Evolutionary conservation across 2,113 vertebrate genomes (phyloP).

Genomic region (Geococcyx californianus): DNA sequence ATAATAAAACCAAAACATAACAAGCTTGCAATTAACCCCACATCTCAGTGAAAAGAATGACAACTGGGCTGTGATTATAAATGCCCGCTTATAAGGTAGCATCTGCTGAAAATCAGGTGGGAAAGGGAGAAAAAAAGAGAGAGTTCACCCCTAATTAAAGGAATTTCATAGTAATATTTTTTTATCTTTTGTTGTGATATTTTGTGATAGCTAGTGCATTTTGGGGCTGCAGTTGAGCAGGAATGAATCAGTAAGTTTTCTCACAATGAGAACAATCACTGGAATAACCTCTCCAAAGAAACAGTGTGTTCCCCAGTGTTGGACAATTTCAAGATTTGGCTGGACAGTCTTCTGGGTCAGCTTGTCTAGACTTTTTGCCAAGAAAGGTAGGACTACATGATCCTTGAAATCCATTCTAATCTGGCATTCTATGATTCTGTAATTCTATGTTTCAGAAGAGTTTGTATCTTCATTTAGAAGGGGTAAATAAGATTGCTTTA

Average conservation of each 20-base stretch:
- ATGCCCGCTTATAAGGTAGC: rapidly evolving
- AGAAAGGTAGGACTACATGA: neutral
- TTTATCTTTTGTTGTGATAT: neutral
- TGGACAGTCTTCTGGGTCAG: rapidly evolving
- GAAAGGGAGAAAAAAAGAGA: neutral
- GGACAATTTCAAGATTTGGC: rapidly evolving
- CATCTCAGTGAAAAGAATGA: neutral
- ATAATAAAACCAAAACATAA: neutral
- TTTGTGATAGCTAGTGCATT: neutral
- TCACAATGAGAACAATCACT: neutral
- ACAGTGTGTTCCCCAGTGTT: rapidly evolving
- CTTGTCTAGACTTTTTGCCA: neutral
- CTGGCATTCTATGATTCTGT: neutral
- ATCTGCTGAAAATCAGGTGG: neutral
- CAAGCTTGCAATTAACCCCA: neutral
- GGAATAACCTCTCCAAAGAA: neutral
- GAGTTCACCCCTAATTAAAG: neutral
- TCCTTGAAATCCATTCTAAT: neutral
- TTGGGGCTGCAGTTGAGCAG: neutral
- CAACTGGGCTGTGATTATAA: neutral
- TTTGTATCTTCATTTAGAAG: neutral
- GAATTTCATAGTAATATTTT: neutral
- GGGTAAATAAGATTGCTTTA: neutral
- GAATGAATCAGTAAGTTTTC: neutral
- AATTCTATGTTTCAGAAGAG: neutral